A percentile compares a stretch with the other conserved stretches of the same genome.
Evolutionary conservation across 2,797 vertebrate genomes (phyloP).

Genomic region (Betta splendens): DNA sequence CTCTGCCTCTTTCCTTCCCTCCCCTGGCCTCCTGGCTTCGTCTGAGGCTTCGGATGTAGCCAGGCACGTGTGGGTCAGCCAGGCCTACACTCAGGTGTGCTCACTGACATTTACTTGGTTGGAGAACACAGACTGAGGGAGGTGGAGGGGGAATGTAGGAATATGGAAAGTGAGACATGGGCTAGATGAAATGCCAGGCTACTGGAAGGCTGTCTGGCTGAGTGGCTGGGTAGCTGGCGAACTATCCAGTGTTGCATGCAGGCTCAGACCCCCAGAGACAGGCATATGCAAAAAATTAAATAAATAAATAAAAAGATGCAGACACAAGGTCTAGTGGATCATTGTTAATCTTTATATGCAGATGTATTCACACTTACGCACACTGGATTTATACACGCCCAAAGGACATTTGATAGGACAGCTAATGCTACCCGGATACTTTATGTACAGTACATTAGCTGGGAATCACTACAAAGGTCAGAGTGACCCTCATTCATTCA

Average conservation of each 20-base stretch:
- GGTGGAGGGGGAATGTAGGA: conserved; percentile 34
- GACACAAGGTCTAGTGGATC: background rate
- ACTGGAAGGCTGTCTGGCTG: conserved; percentile 35
- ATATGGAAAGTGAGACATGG: conserved; percentile 14
- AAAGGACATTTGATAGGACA: background rate
- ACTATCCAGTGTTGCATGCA: conserved; percentile 21
- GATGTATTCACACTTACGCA: background rate
- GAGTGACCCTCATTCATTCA: background rate
- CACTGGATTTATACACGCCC: background rate
- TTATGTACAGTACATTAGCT: background rate
- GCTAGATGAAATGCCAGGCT: conserved; percentile 65
- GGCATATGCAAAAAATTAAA: background rate
- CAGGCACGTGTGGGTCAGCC: conserved; percentile 58
- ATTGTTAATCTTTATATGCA: background rate
- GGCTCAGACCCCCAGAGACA: conserved; percentile 13
- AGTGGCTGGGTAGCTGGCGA: conserved; percentile 26
- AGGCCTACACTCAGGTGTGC: conserved; percentile 62
- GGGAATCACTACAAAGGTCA: background rate
- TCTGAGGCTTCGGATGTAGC: conserved; percentile 32
- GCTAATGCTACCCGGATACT: background rate
- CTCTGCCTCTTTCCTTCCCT: conserved; percentile 24
- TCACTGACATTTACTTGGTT: conserved; percentile 76
- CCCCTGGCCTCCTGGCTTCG: conserved; percentile 36
- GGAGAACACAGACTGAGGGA: conserved; percentile 44
- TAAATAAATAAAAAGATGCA: background rate